phyloP scores from a whole-genome alignment of 2,888 invertebrate genomes.

The Leptopilina drosophilae region DNA sequence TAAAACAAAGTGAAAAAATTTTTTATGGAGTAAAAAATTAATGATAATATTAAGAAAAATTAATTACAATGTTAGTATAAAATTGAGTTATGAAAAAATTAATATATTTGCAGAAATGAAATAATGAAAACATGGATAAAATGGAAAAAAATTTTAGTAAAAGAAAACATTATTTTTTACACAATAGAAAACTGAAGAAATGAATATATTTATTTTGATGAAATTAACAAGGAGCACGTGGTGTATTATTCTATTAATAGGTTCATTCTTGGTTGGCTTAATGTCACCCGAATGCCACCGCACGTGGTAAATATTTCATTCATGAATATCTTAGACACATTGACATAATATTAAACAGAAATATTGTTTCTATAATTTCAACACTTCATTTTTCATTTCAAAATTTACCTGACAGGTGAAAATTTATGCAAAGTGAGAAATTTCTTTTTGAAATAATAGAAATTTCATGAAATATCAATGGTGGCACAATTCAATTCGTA shows the following conservation, averaged over 20 bases:
- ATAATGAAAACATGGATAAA: too few relatives aligned
- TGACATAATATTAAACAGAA: neutral
- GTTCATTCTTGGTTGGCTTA: neutral
- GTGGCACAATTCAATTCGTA: too few relatives aligned
- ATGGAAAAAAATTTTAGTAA: too few relatives aligned
- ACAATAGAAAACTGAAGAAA: neutral
- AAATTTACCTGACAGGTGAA: slow-evolving; percentile 2
- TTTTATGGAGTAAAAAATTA: too few relatives aligned
- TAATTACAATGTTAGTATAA: too few relatives aligned
- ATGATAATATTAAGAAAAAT: too few relatives aligned
- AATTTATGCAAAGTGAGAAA: neutral
- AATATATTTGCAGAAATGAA: too few relatives aligned
- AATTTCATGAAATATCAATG: too few relatives aligned
- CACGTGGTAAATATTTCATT: slow-evolving; percentile 22
- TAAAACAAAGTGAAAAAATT: neutral
- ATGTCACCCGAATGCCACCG: neutral
- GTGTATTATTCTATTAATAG: slow-evolving; percentile 32
- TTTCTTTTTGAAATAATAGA: too few relatives aligned
- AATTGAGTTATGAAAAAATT: neutral
- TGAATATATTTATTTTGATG: neutral
- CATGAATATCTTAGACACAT: neutral
- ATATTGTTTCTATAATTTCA: slow-evolving; percentile 13
- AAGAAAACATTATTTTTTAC: too few relatives aligned
- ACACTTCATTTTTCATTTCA: neutral
- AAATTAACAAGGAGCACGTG: neutral